phyloP scores from a whole-genome alignment of 2,113 vertebrate genomes.

The Rhagologus leucostigma region DNA sequence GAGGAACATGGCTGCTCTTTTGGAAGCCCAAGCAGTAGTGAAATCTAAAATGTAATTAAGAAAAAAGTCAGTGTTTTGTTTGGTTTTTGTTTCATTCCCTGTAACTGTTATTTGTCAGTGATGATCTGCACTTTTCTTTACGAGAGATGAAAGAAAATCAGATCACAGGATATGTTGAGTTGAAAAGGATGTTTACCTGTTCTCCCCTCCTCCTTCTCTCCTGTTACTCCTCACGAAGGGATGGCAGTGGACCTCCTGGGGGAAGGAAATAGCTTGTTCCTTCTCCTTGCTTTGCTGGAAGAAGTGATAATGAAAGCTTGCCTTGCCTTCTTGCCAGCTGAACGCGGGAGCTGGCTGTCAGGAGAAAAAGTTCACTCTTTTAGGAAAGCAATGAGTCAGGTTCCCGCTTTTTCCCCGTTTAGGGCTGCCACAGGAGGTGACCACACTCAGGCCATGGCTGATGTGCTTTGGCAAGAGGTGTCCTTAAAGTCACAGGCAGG shows the following conservation, averaged over 20 bases:
- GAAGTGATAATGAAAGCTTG: neutral
- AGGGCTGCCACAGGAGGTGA: fast-evolving
- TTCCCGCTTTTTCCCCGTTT: neutral
- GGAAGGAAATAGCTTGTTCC: neutral
- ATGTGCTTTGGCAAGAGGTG: neutral
- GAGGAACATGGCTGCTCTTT: neutral
- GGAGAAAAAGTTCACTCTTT: neutral
- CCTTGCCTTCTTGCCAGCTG: neutral
- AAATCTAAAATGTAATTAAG: neutral
- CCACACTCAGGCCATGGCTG: fast-evolving
- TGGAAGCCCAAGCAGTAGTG: neutral
- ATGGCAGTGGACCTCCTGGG: neutral
- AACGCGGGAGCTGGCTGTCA: neutral
- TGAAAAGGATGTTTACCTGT: neutral
- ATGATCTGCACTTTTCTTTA: neutral
- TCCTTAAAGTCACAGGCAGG: neutral
- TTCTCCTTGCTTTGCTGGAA: neutral
- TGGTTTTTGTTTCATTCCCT: neutral
- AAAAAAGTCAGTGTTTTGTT: neutral
- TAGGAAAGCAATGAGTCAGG: neutral
- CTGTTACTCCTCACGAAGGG: neutral
- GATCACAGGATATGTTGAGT: neutral
- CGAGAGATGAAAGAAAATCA: neutral
- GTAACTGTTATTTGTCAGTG: neutral
- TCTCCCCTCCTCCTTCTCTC: neutral